These are phyloP conservation scores for Cossypha dichroa DNA, from an alignment of 2,797 vertebrate species.

Conservation along the genomic window DNA sequence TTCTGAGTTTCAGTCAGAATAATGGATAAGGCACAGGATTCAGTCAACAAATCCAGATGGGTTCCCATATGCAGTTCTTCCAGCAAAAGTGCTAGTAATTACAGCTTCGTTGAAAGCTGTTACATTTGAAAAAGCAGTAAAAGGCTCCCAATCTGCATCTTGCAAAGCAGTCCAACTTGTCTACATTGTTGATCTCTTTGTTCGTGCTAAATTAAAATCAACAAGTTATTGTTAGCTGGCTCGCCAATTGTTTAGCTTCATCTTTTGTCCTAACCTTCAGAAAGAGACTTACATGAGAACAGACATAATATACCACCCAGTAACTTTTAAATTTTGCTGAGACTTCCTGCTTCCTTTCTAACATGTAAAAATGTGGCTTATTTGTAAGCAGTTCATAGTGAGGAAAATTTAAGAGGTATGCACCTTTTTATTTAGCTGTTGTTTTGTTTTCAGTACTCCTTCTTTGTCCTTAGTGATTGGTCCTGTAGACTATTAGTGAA, in stretches of 20 bases:
- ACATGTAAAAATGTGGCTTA: background rate
- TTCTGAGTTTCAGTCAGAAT: background rate
- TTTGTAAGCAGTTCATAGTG: background rate
- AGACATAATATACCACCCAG: background rate
- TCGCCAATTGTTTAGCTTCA: background rate
- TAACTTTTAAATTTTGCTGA: background rate
- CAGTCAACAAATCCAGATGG: background rate
- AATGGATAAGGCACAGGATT: background rate
- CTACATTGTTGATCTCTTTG: background rate
- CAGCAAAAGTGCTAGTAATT: background rate
- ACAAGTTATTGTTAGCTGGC: background rate
- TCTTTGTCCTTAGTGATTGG: background rate
- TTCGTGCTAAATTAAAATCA: background rate
- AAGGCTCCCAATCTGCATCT: background rate
- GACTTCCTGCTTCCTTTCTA: slow-evolving; percentile 8
- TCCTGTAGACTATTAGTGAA: background rate
- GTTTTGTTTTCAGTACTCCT: background rate
- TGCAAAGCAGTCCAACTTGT: background rate
- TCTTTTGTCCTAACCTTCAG: background rate
- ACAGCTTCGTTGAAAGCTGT: background rate
- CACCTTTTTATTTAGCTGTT: background rate
- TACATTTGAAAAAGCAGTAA: background rate
- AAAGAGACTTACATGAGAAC: background rate
- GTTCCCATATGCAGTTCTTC: background rate
- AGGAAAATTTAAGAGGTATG: background rate